Conservation (phyloP, 2,797 vertebrate genomes). For the Neomorphus geoffroyi region DNA sequence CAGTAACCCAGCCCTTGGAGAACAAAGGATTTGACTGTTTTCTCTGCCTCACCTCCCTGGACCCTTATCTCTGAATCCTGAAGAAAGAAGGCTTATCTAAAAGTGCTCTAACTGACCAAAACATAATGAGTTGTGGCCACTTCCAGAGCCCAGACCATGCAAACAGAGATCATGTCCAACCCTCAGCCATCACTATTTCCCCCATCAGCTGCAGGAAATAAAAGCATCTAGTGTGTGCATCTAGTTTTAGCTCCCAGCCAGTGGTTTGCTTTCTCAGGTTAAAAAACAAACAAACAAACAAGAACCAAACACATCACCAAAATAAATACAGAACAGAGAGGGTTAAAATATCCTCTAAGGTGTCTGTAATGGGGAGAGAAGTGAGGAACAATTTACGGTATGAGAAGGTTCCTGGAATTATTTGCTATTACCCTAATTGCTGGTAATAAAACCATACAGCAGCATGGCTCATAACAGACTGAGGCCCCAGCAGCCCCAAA, state of each 20-base stretch:
- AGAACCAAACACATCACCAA: not conserved
- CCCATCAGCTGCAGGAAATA: not conserved
- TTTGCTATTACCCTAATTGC: not conserved
- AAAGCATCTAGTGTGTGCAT: not conserved
- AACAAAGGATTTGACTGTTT: not conserved
- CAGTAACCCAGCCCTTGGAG: not conserved
- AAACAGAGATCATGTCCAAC: not conserved
- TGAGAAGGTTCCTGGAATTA: not conserved
- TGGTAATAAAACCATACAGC: not conserved
- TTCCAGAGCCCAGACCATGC: not conserved
- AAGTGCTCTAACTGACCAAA: not conserved
- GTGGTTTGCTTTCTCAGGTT: not conserved
- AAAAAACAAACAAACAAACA: not conserved
- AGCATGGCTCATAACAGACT: not conserved
- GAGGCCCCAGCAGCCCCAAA: not conserved
- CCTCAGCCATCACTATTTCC: not conserved
- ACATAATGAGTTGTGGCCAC: not conserved
- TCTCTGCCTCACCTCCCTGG: not conserved
- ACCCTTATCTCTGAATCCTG: not conserved
- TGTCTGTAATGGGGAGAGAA: not conserved
- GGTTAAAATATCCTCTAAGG: not conserved
- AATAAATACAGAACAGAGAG: not conserved
- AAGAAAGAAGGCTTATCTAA: not conserved
- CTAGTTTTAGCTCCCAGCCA: not conserved
- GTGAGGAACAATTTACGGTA: not conserved